Evolutionary conservation across 2,797 vertebrate species (phyloP).

Genomic region (Erpetoichthys calabaricus): DNA sequence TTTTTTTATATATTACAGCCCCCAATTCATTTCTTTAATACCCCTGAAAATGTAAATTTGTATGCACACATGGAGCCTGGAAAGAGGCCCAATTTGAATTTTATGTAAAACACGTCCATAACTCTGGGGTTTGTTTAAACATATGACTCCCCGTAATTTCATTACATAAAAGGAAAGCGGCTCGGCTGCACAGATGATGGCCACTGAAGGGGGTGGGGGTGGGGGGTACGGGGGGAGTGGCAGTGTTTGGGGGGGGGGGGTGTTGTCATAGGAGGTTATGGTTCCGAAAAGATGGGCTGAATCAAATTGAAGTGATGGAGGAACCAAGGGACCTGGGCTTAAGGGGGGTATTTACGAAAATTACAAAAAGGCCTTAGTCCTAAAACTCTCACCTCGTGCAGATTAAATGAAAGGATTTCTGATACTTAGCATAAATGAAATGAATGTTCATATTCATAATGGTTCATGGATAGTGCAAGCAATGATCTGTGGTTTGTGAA

Average conservation of each 20-base stretch:
- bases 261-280: slow-evolving; percentile 27
- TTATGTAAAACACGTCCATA: slow-evolving; percentile 58
- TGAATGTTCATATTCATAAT: slow-evolving; percentile 33
- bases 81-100: slow-evolving; percentile 53
- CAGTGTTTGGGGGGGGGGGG: neutral
- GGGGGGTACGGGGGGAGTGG: slow-evolving; percentile 23
- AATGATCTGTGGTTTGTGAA: no score
- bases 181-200: slow-evolving; percentile 18
- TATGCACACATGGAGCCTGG: slow-evolving; percentile 47
- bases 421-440: no score
- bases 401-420: no score
- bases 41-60: slow-evolving; percentile 60
- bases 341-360: slow-evolving; percentile 31
- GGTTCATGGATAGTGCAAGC: no score
- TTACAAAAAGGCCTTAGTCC: slow-evolving; percentile 26
- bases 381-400: no score
- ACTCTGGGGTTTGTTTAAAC: slow-evolving; percentile 46
- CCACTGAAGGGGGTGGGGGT: slow-evolving; percentile 12
- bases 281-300: slow-evolving; percentile 29
- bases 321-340: no score
- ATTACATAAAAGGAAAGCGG: slow-evolving; percentile 65
- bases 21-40: slow-evolving; percentile 67
- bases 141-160: slow-evolving; percentile 56
- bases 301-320: slow-evolving; percentile 32
- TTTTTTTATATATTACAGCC: slow-evolving; percentile 31